Evolutionary conservation across 2,797 vertebrate genomes (phyloP), one percentile per base, ranked within the genome.

Genomic region (Caiman crocodilus): DNA sequence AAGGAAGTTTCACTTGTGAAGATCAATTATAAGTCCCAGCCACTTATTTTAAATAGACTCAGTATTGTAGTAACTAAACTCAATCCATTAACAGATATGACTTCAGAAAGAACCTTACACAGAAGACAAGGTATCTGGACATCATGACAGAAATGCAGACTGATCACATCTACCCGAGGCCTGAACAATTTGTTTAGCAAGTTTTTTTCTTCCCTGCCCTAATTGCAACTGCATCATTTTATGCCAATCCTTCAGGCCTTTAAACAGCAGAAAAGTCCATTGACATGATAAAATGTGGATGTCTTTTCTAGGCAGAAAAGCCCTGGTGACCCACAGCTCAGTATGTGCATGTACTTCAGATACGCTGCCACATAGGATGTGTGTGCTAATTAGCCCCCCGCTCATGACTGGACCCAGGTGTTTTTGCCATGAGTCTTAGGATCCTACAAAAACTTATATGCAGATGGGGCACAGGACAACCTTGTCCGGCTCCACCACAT

Each of bases 11-110:
- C 64, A 67, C 10, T 21, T 10, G 30, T 21, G 11, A 67, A 5
- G 50, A 74, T 83, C 86, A 76, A 69, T 90, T 93, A 63, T 90
- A 78, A 92, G 84, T 79, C 81, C 65, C 32, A 11, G 20, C 21
- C 32, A 21, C 13, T 67, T 67, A 32, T 67, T 67, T 67, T 67
- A 67, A 67, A 17, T 32, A 20, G 18, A 32, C 5, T 67, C 18
- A 67, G 11, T 13, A 18, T 67, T 67, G 65, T 5, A 30, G 65
- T 67, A 67, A 32, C 18, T 30, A n/a, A 32, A 8, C 65, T 67
- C 30, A 30, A 78, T 4, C 35, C 7, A 60, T 59, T 23, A 32
- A 21, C 28, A 59, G 23, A 67, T 10, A 32, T 32, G 30, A 35
- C n/a, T 77, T 61, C 20, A 25, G 15, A 42, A 61, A 78, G 23